A percentile compares a stretch with the other conserved stretches of the same genome.
Evolutionary conservation across 2,888 invertebrate species (phyloP).

Genomic region (Aleiodes testaceus): DNA sequence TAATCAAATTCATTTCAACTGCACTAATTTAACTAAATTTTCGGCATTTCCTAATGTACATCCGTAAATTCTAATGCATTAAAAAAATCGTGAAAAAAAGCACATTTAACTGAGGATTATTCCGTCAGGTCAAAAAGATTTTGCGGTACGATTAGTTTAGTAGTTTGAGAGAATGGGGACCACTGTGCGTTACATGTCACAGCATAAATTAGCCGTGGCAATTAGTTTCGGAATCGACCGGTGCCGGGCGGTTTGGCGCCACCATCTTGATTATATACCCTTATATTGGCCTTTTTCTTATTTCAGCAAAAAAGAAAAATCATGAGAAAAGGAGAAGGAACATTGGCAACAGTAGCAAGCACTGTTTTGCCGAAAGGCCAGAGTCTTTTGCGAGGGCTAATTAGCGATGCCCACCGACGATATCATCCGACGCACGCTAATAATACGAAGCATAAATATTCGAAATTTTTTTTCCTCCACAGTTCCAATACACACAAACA

Average conservation of each 20-base stretch:
- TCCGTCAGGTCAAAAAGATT: constrained; percentile 47
- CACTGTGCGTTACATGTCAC: constrained; percentile 56
- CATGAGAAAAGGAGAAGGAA: constrained; percentile 45
- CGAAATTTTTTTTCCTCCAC: constrained; percentile 66
- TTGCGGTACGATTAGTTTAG: constrained; percentile 51
- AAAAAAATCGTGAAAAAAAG: constrained; percentile 8
- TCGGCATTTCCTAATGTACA: neutral
- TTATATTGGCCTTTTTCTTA: constrained; percentile 36
- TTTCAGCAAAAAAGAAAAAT: neutral
- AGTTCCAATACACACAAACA: constrained; percentile 35
- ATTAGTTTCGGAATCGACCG: constrained; percentile 72
- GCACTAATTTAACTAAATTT: neutral
- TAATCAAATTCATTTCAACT: neutral
- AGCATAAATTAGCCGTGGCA: constrained; percentile 72
- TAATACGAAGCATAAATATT: constrained; percentile 72
- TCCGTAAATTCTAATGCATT: constrained; percentile 8
- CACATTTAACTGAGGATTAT: constrained; percentile 33
- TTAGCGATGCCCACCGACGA: constrained; percentile 72
- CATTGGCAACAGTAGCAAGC: constrained; percentile 70
- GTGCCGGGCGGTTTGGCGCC: constrained; percentile 71
- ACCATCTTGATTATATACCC: constrained; percentile 70
- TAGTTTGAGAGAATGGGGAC: constrained; percentile 51
- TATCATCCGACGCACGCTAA: constrained; percentile 69
- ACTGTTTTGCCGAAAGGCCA: constrained; percentile 71
- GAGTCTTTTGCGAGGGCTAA: constrained; percentile 64